Base-by-base conservation (phyloP, 2,113 vertebrate species). In the Barbus barbus region DNA sequence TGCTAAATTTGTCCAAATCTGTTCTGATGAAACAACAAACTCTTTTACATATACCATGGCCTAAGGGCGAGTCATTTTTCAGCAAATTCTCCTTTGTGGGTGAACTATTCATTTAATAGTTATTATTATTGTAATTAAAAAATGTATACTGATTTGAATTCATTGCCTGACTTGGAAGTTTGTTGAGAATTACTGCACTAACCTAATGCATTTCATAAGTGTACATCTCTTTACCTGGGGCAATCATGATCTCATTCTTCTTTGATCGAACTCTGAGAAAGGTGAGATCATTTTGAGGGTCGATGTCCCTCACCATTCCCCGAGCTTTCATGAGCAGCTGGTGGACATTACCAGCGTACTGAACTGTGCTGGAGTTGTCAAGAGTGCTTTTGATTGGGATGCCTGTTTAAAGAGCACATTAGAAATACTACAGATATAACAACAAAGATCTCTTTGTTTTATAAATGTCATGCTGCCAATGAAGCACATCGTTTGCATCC, bases 181-280 rank as follows among this genome's bases (percentile, higher is more conserved):
- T 67, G 48, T 7, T 20, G 65, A 69, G 31, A 69, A 12, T 7
- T 18, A 69, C 1, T 22, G 18, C 65, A 38, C 18, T 69, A 73
- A 73, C 11, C 38, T 72, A 24, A 9, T 9, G 9, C 58, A 46
- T 48, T 28, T n/a, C 24, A 67, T 14, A 73, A 22, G 16, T 24
- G n/a, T n/a, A 41, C 3, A 41, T n/a, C 11, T 33, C 2, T 72
- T 92, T 93, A 99, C 98, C 98, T 93, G 97, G 97, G 74, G 97
- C 97, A 36, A 99, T 96, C 97, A 99, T 98, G 91, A 99, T 97
- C 85, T 99, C 98, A 0, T 99, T 98, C 91, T 98, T 99, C 95
- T 98, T 99, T 91, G 96, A 97, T 82, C 97, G 97, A 86, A 99
- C 92, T 0, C 98, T 91, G 76, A 99, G 95, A 92, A 98, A 98